A percentile compares a stretch with the other conserved stretches of the same genome.
phyloP scores from a whole-genome alignment of 30 jellyfish, hydroid and myxozoan genomes.

The Catostylus mosaicus region DNA sequence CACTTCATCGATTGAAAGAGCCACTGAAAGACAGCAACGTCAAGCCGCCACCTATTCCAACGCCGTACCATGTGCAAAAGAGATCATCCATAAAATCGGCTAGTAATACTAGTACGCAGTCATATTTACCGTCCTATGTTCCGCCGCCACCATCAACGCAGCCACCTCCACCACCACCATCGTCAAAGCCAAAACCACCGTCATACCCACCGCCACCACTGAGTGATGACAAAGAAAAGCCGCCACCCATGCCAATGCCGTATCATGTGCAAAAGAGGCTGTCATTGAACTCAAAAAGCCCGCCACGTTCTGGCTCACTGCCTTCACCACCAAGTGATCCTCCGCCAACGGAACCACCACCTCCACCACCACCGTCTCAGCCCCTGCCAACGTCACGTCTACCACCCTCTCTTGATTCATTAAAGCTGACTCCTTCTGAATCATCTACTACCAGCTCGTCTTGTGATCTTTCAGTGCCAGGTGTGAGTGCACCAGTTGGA shows the following conservation, averaged over 20 bases:
- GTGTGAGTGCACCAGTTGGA: neutral
- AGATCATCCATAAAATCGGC: neutral
- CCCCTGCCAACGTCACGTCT: constrained; percentile 11
- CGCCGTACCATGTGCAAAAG: constrained; percentile 7
- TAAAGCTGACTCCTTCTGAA: neutral
- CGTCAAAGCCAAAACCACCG: constrained; percentile 38
- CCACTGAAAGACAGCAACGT: neutral
- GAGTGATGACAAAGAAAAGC: neutral
- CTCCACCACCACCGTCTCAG: neutral
- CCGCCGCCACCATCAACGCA: constrained; percentile 45
- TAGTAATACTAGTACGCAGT: neutral
- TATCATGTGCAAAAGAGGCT: neutral
- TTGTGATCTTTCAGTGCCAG: neutral
- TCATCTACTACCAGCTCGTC: neutral
- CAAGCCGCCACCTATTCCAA: constrained; percentile 6
- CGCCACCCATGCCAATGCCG: constrained; percentile 11
- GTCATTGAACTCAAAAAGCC: neutral
- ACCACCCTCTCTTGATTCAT: neutral
- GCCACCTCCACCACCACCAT: constrained; percentile 55
- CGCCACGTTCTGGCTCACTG: neutral
- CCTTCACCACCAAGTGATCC: neutral
- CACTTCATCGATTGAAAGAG: constrained; percentile 17
- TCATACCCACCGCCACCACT: constrained; percentile 18
- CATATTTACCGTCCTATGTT: constrained; percentile 14
- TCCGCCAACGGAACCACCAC: constrained; percentile 28